These are phyloP conservation scores for Xylota segnis DNA, from an alignment of 2,888 invertebrate species.

Conservation along the genomic window DNA sequence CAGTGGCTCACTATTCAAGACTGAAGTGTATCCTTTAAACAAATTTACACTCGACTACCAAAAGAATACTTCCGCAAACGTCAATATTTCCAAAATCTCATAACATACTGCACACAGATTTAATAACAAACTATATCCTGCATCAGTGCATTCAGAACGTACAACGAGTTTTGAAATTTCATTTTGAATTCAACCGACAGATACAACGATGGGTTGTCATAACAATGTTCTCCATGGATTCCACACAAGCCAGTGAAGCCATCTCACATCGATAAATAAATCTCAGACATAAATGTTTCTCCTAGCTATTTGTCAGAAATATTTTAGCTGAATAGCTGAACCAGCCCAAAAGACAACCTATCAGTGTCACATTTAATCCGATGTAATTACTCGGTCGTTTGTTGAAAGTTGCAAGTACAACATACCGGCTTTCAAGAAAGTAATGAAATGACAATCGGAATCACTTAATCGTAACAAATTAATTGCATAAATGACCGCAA, in stretches of 20 bases:
- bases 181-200: not conserved
- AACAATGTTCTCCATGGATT: not conserved
- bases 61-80: not conserved
- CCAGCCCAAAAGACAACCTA: conserved; percentile 2
- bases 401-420: conserved; percentile 18
- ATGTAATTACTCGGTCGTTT: conserved; percentile 20
- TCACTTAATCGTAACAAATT: conserved; percentile 71
- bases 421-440: conserved; percentile 11
- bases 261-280: not conserved
- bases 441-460: conserved; percentile 33
- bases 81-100: not conserved
- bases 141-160: not conserved
- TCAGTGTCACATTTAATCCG: conserved; percentile 39
- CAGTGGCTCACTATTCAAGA: not conserved
- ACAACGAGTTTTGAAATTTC: not conserved
- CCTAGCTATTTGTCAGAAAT: not conserved
- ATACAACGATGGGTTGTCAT: not conserved
- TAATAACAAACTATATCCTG: not conserved
- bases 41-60: not conserved
- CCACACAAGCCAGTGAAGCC: not conserved
- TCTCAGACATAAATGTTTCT: not conserved
- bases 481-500: conserved; percentile 68
- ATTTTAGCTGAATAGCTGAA: not conserved
- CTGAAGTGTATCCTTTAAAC: not conserved
- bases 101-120: not conserved